phyloP scores from a whole-genome alignment of 2,797 vertebrate species.

The Danio tinwini region DNA sequence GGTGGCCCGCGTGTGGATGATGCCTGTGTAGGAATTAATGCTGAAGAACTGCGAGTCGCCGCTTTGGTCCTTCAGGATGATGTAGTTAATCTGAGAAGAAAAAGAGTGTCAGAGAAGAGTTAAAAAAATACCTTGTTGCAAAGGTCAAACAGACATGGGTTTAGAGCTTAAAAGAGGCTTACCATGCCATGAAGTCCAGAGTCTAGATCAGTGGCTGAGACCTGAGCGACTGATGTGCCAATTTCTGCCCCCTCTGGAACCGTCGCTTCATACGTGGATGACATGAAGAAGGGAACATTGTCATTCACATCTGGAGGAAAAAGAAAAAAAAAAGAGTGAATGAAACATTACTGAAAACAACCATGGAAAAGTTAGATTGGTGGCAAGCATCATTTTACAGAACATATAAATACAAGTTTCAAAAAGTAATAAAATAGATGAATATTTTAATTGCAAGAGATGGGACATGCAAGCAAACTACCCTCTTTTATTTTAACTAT shows the following conservation, averaged over 20 bases:
- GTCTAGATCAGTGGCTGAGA: conserved; percentile 86
- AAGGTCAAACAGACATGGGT: background rate
- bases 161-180: conserved; percentile 50
- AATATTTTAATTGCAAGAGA: background rate
- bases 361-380: background rate
- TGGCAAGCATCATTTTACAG: background rate
- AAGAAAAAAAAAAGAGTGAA: background rate
- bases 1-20: conserved; percentile 78
- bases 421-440: background rate
- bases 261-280: conserved; percentile 86
- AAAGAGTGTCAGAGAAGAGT: background rate
- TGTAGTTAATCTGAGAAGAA: conserved; percentile 74
- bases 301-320: conserved; percentile 86
- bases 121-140: background rate
- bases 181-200: conserved; percentile 87
- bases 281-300: conserved; percentile 90
- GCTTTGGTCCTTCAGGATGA: conserved; percentile 83
- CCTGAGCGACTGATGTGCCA: conserved; percentile 83
- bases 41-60: conserved; percentile 86
- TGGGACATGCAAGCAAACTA: background rate
- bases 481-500: background rate
- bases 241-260: conserved; percentile 85
- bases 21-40: conserved; percentile 79
- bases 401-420: background rate
- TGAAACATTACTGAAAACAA: background rate